Conservation (phyloP, 2,797 vertebrate genomes). For the Poecilia gillii region DNA sequence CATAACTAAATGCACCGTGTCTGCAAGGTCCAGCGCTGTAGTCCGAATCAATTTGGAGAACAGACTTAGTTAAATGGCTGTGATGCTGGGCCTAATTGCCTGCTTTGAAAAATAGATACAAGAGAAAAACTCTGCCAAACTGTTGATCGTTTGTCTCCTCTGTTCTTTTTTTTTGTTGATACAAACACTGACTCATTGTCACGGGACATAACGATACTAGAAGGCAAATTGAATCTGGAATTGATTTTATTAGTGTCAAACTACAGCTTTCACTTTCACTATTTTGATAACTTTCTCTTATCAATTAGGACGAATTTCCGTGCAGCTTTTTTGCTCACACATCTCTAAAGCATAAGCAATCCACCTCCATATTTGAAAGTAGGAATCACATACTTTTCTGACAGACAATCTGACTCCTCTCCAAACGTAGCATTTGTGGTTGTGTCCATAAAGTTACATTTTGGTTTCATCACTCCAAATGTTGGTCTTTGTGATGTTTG, state of each 20-base stretch:
- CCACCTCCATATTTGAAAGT: not conserved
- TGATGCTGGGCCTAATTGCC: slow-evolving; percentile 81
- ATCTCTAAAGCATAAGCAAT: not conserved
- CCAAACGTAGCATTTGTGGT: not conserved
- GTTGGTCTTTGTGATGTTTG: not conserved
- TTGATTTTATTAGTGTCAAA: slow-evolving; percentile 64
- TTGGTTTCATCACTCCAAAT: not conserved
- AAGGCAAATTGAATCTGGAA: slow-evolving; percentile 58
- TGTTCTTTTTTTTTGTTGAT: slow-evolving; percentile 41
- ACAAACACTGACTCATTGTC: slow-evolving; percentile 58
- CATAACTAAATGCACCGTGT: slow-evolving; percentile 84
- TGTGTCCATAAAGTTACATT: not conserved
- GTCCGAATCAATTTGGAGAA: slow-evolving; percentile 82
- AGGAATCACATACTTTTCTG: not conserved
- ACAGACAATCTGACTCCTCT: not conserved
- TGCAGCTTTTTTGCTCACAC: not conserved
- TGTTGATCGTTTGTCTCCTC: slow-evolving; percentile 65
- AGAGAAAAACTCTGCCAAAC: slow-evolving; percentile 65
- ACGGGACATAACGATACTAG: slow-evolving; percentile 52
- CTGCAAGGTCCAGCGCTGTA: slow-evolving; percentile 76
- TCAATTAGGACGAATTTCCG: not conserved
- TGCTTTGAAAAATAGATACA: slow-evolving; percentile 75
- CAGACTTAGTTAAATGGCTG: slow-evolving; percentile 80
- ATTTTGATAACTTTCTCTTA: slow-evolving; percentile 15
- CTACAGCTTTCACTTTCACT: slow-evolving; percentile 35